Percentiles rank a stretch among this genome's conserved stretches.
These are phyloP conservation scores for Drosophila mettleri DNA, from an alignment of 2,888 invertebrate genomes.

Conservation along the genomic window DNA sequence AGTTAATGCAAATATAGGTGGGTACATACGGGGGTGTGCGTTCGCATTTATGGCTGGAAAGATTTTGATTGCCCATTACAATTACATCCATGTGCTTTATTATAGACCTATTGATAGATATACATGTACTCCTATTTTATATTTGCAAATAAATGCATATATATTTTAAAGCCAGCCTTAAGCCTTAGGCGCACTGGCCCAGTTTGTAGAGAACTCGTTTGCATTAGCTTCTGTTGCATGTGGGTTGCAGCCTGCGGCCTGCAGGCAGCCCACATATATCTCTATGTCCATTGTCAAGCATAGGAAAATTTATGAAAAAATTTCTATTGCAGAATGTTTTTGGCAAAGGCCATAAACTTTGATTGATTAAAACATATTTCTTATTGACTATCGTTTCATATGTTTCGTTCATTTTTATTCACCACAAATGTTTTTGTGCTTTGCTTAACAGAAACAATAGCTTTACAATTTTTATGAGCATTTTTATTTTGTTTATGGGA, in stretches of 20 bases:
- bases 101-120: background rate
- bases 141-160: conserved; percentile 23
- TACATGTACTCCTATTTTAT: too few relatives aligned
- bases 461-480: background rate
- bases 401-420: background rate
- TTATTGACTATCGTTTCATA: background rate
- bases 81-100: conserved; percentile 1
- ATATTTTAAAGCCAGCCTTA: background rate
- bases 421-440: background rate
- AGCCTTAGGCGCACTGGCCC: conserved; percentile 43
- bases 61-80: conserved; percentile 19
- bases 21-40: conserved; percentile 42
- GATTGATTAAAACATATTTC: conserved; percentile 14
- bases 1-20: conserved; percentile 56
- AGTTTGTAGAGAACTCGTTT: conserved; percentile 38
- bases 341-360: conserved; percentile 1
- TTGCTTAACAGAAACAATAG: background rate
- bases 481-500: background rate
- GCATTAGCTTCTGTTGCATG: conserved; percentile 20
- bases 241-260: conserved; percentile 6
- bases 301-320: conserved; percentile 10
- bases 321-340: background rate
- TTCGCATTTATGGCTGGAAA: conserved; percentile 41
- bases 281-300: conserved; percentile 33
- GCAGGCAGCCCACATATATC: too few relatives aligned